Base-by-base conservation (phyloP, 2,888 invertebrate genomes). In the Drosophila neotestacea region DNA sequence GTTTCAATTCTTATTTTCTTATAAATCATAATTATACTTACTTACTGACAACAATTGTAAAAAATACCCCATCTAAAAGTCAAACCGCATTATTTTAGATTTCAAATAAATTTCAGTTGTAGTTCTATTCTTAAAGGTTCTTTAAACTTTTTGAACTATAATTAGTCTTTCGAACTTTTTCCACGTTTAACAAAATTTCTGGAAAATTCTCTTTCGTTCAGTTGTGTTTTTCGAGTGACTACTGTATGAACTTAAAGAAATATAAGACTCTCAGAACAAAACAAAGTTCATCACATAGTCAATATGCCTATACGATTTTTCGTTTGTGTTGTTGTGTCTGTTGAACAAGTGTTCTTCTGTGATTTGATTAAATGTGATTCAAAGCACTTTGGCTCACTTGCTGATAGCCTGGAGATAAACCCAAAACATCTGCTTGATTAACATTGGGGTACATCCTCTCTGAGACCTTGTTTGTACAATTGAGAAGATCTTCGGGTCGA, bases 391-490 rank as follows among this genome's bases (percentile, higher is more conserved):
- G 44, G 70, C 22, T 51, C 61, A 54, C 41, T 44, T 10, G 46
- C 65, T 44, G 61, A 65, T 82, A 64, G 68, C 79, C 79, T 60
- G 62, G 41, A 60, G 63, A 52, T 69, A 48, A 52, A 9, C 32
- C 55, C 46, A 44, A 34, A 46, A 44, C 27, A 6, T 2, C 27
- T 9, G 47, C 7, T 48, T 42, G 41, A 7, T 34, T 9, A 32
- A n/a, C 28, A 34, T 46, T 55, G 16, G 48, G 27, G 47, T 42
- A 60, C 46, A 50, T 36, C 32, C 32, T 51, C 10, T 13, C 13
- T 27, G 10, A 34, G 34, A 38, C 39, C 27, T 48, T 59, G 46
- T 7, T 52, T 55, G 50, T 41, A 30, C 59, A 59, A 66, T 71
- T 50, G 30, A 41, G 55, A 52, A 3, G 22, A 22, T 42, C 42